Conservation (phyloP, 92 coral and sea anemone genomes). For the Muricea muricata region DNA sequence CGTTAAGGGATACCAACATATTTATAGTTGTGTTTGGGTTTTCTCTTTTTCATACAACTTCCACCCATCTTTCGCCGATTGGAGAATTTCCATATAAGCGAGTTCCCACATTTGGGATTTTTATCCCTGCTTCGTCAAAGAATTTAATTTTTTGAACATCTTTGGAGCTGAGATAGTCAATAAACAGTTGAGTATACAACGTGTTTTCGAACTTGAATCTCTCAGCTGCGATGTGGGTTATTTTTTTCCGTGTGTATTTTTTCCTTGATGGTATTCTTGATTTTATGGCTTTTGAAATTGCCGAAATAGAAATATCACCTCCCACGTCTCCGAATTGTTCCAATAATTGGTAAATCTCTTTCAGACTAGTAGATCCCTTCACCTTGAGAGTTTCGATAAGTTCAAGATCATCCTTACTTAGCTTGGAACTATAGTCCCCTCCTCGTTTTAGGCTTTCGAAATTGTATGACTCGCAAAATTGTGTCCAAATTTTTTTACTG, state of each 20-base stretch:
- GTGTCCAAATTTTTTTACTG: conserved; percentile 46
- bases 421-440: conserved; percentile 32
- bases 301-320: conserved; percentile 45
- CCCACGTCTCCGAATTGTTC: conserved; percentile 25
- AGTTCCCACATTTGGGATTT: conserved; percentile 52
- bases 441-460: conserved; percentile 30
- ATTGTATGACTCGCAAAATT: conserved; percentile 40
- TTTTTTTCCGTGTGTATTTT: conserved; percentile 50
- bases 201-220: conserved; percentile 38
- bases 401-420: conserved; percentile 57
- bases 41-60: conserved; percentile 5
- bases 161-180: too few species aligned
- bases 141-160: conserved; percentile 35
- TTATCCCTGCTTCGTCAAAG: conserved; percentile 64
- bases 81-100: conserved; percentile 48
- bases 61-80: conserved; percentile 55
- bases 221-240: conserved; percentile 46
- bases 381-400: conserved; percentile 57
- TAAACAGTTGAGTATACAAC: too few species aligned
- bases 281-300: conserved; percentile 53
- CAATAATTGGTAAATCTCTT: conserved; percentile 30
- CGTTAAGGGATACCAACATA: conserved; percentile 2
- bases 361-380: conserved; percentile 37
- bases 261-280: conserved; percentile 31
- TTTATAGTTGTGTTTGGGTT: too few species aligned